Evolutionary conservation across 1,140 invertebrate genomes (phyloP), one percentile per base, ranked within the genome.

Genomic region (Drosophila equinoxialis): DNA sequence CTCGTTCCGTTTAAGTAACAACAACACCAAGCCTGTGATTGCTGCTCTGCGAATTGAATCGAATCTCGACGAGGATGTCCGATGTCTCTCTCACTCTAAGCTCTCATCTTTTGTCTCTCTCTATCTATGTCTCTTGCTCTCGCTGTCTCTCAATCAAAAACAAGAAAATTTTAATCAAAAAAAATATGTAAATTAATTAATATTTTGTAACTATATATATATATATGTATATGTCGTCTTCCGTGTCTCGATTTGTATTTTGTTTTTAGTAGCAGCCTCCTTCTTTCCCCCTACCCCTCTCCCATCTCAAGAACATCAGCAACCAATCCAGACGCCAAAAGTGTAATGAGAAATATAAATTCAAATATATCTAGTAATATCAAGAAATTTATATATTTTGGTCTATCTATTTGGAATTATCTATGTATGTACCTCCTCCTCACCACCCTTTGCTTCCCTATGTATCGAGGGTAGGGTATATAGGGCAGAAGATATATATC

Each of bases 21-120:
- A 89, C 80, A 94, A 94, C 85, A 94, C 94, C 94, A 94, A 79
- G 93, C 93, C 65, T 95, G 94, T 85, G 94, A 94, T 85, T 95
- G 94, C 85, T 90, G 81, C 86, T 90, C 73, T 90, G 86, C 82
- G 68, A 75, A 66, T 58, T 39, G 68, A 75, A 90, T 85, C 78
- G 81, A 78, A 84, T 86, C 74, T 90, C 68, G 71, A 77, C 73
- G 74, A 65, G 74, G 57, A 39, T 57, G 54, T 57, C 23, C 54
- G 23, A 65, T 62, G 67, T 62, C 55, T 51, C 58, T 42, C 65
- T 74, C 55, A 14, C 30, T 58, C 39, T 4, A 48, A 51, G 17
- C 45, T 51, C 17, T 51, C 17, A 48, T 51, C 45, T 51, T 13
- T 39, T 37, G 14, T 48, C 45, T 8, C 45, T n/a, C 17, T 23